Conservation (phyloP, 2,797 vertebrate genomes). For the Arnoldichthys spilopterus region DNA sequence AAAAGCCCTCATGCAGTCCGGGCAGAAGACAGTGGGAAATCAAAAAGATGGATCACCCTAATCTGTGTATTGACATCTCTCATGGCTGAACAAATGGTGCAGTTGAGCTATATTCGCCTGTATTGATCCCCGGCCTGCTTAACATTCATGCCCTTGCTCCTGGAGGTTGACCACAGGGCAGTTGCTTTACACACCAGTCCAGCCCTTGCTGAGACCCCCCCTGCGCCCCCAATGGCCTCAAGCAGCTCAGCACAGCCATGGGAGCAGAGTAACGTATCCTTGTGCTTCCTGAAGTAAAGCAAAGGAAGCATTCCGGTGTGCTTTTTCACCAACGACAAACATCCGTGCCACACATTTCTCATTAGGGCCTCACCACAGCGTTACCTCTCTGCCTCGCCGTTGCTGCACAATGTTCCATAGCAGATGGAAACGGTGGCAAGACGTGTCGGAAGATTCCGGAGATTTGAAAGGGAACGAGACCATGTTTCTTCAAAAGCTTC, state of each 20-base stretch:
- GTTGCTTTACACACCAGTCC: constrained; percentile 79
- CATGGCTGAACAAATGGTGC: constrained; percentile 96
- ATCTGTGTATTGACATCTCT: constrained; percentile 97
- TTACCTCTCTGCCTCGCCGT: too few species aligned
- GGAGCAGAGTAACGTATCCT: constrained; percentile 75
- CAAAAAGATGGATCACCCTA: constrained; percentile 96
- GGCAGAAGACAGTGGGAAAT: constrained; percentile 89
- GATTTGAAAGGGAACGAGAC: too few species aligned
- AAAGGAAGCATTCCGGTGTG: constrained; percentile 28
- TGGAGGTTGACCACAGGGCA: constrained; percentile 86
- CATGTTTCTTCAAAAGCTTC: too few species aligned
- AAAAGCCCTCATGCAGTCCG: constrained; percentile 82
- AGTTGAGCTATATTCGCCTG: constrained; percentile 97
- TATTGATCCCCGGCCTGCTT: constrained; percentile 90
- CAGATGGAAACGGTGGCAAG: too few species aligned
- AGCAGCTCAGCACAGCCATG: constrained; percentile 58
- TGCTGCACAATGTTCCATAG: background rate
- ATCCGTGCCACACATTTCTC: background rate
- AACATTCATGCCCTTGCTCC: constrained; percentile 89
- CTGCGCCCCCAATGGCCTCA: background rate
- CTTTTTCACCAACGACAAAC: constrained; percentile 30
- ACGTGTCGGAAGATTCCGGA: too few species aligned
- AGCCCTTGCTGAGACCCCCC: constrained; percentile 74
- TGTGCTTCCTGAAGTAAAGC: constrained; percentile 63
- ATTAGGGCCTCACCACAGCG: background rate